Evolutionary conservation across 2,797 vertebrate genomes (phyloP).

Genomic region (Sebastolobus altivelis): DNA sequence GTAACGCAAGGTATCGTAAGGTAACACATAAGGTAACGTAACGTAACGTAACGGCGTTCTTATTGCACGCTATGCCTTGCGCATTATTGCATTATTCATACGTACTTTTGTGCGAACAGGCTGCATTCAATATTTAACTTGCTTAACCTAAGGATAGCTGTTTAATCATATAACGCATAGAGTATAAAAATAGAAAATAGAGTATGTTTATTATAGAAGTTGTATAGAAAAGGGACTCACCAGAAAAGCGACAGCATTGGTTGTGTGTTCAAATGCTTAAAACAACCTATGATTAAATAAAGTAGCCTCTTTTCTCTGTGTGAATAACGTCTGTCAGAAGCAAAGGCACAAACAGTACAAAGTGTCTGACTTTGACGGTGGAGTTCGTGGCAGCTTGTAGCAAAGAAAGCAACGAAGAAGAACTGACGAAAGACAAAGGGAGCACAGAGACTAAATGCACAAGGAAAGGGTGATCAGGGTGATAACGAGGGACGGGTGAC

Average conservation of each 20-base stretch:
- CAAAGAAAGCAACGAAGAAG: too few relatives aligned
- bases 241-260: neutral
- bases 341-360: neutral
- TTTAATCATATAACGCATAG: neutral
- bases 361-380: neutral
- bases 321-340: constrained; percentile 10
- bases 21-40: too few relatives aligned
- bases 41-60: fast-evolving
- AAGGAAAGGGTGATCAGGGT: too few relatives aligned
- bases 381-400: neutral
- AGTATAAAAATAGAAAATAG: neutral
- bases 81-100: too few relatives aligned
- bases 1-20: too few relatives aligned
- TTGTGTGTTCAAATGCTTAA: neutral
- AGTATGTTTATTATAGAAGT: neutral
- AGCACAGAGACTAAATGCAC: too few relatives aligned
- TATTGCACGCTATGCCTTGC: too few relatives aligned
- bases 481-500: too few relatives aligned
- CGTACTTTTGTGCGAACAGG: too few relatives aligned
- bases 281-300: neutral
- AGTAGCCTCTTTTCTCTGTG: neutral
- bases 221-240: neutral
- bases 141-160: neutral
- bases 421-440: too few relatives aligned
- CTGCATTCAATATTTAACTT: neutral